Percentiles rank a stretch among this genome's conserved stretches.
These are phyloP conservation scores for Saccostrea cuccullata DNA, from an alignment of 1,140 invertebrate genomes.

Conservation along the genomic window DNA sequence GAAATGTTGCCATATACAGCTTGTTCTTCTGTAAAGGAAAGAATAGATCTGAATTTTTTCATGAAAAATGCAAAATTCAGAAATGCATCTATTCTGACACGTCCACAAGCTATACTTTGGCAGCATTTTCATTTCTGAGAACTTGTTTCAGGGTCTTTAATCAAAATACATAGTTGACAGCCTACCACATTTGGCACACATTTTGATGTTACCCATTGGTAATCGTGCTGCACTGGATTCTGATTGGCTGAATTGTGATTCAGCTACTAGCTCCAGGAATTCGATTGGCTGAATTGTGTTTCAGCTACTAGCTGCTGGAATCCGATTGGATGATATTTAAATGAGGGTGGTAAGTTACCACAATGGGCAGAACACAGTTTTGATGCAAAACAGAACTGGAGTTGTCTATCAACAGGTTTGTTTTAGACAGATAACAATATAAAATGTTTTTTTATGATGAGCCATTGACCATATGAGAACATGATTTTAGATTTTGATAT, in stretches of 20 bases:
- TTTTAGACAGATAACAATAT: neutral
- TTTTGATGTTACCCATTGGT: neutral
- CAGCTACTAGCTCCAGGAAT: slow-evolving; percentile 18
- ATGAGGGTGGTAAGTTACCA: slow-evolving; percentile 23
- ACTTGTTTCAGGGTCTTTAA: slow-evolving; percentile 34
- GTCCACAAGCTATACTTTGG: neutral
- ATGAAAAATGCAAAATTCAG: neutral
- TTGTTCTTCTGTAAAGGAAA: neutral
- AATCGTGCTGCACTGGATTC: slow-evolving; percentile 26
- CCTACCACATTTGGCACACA: neutral
- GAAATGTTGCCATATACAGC: neutral
- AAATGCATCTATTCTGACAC: neutral
- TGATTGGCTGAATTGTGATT: slow-evolving; percentile 30
- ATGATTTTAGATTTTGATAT: too few species aligned
- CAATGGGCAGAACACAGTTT: neutral
- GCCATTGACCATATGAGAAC: too few species aligned
- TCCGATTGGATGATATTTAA: slow-evolving; percentile 20
- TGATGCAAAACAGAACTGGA: neutral
- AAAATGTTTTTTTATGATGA: neutral
- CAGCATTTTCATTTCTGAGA: slow-evolving; percentile 16
- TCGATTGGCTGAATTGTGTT: slow-evolving; percentile 18
- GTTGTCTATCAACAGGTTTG: slow-evolving; percentile 2
- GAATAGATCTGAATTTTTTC: neutral
- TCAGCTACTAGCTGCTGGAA: slow-evolving; percentile 3
- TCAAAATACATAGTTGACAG: slow-evolving; percentile 35